phyloP scores from a whole-genome alignment of 1,140 invertebrate genomes.

The Carposina sasakii region DNA sequence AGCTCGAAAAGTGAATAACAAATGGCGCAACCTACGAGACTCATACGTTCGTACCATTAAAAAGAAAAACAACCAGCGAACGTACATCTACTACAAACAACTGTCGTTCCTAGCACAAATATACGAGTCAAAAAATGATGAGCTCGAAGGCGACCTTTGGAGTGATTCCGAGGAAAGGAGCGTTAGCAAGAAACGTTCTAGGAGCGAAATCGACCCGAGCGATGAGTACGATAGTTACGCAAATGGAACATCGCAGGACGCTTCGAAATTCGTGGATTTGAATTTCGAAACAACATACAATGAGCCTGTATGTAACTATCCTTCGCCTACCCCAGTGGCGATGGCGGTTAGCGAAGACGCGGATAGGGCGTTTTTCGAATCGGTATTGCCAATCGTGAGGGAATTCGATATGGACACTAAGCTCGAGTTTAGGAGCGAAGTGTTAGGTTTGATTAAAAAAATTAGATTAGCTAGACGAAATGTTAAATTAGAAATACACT shows the following conservation, averaged over 20 bases:
- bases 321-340: no score
- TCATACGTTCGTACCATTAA: constrained; percentile 42
- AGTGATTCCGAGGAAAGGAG: no score
- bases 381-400: constrained; percentile 37
- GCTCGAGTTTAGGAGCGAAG: constrained; percentile 41
- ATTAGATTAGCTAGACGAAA: constrained; percentile 22
- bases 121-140: no score
- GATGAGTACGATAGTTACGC: no score
- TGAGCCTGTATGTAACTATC: no score
- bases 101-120: constrained; percentile 30
- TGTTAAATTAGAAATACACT: constrained; percentile 16
- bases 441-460: constrained; percentile 34
- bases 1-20: constrained; percentile 42
- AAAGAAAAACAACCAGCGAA: constrained; percentile 26
- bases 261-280: no score
- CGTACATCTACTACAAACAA: constrained; percentile 41
- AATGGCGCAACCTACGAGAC: constrained; percentile 55
- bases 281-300: no score
- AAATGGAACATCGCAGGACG: no score
- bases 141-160: no score
- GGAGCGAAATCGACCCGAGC: no score
- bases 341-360: no score
- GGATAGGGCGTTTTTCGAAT: constrained; percentile 45
- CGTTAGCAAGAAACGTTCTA: no score
- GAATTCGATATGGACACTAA: constrained; percentile 43